These are phyloP conservation scores for Stegana nigrithorax DNA, from an alignment of 2,888 invertebrate genomes.

Conservation along the genomic window DNA sequence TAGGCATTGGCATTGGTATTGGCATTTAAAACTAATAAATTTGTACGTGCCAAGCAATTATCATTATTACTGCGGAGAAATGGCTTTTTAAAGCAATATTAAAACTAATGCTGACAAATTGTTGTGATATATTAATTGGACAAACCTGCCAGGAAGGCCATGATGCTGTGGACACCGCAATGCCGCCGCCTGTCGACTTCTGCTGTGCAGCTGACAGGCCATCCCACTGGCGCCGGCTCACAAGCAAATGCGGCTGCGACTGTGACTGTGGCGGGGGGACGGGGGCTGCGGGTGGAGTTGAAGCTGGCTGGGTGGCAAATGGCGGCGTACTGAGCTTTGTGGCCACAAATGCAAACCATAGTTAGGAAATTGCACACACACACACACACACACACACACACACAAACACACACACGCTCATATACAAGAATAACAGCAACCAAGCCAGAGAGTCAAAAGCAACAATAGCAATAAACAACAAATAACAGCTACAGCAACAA, in stretches of 20 bases:
- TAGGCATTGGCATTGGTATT: no score
- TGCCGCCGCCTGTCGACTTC: neutral
- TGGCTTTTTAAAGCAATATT: conserved; percentile 32
- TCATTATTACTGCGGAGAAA: conserved; percentile 5
- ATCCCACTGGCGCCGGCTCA: neutral
- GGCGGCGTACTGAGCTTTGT: conserved; percentile 30
- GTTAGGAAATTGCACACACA: conserved; percentile 43
- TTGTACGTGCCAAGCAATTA: no score
- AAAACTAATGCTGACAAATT: conserved; percentile 42
- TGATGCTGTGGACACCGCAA: conserved; percentile 1
- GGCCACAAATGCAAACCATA: conserved; percentile 56
- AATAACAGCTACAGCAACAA: conserved; percentile 34
- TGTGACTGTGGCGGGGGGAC: no score
- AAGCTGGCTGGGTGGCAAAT: neutral
- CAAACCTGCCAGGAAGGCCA: neutral
- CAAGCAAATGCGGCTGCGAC: neutral
- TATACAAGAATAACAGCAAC: neutral
- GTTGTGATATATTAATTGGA: conserved; percentile 26
- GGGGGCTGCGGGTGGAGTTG: no score
- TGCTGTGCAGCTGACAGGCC: neutral
- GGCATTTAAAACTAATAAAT: neutral
- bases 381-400: neutral
- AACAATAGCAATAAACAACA: conserved; percentile 36
- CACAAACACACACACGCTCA: no score
- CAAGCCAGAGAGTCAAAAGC: neutral